phyloP scores from a whole-genome alignment of 2,888 invertebrate species.

The Andrena camellia region DNA sequence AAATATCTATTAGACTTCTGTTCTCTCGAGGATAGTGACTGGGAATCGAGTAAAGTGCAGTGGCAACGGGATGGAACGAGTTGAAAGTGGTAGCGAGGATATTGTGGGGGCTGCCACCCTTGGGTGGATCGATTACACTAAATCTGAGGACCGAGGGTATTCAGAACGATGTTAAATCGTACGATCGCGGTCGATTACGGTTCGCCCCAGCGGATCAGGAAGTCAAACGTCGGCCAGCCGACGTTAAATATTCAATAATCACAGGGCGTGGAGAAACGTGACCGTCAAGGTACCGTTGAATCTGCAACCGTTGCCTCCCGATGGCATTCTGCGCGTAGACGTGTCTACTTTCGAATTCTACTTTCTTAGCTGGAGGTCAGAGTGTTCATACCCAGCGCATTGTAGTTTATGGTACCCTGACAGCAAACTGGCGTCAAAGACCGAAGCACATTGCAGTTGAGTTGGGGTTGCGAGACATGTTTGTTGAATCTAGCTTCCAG shows the following conservation, averaged over 20 bases:
- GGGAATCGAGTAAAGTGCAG: background rate
- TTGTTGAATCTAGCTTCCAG: background rate
- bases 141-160: conserved; percentile 60
- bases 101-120: conserved; percentile 41
- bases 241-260: conserved; percentile 68
- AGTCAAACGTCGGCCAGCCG: conserved; percentile 52
- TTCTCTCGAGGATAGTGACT: background rate
- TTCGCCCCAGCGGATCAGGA: conserved; percentile 41
- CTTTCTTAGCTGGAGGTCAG: conserved; percentile 1
- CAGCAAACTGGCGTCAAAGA: background rate
- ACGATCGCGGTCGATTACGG: conserved; percentile 55
- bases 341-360: conserved; percentile 36
- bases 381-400: background rate
- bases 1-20: conserved; percentile 5
- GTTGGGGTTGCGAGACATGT: background rate
- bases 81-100: conserved; percentile 39
- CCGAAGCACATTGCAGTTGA: background rate
- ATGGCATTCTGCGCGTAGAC: conserved; percentile 9
- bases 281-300: conserved; percentile 57
- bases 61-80: background rate
- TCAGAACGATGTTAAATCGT: conserved; percentile 53
- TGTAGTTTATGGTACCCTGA: background rate
- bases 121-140: conserved; percentile 51
- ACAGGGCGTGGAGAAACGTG: conserved; percentile 55
- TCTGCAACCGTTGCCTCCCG: conserved; percentile 27